A percentile compares a stretch with the other conserved stretches of the same genome.
phyloP scores from a whole-genome alignment of 2,888 invertebrate species.

The Rotaria macrura region DNA sequence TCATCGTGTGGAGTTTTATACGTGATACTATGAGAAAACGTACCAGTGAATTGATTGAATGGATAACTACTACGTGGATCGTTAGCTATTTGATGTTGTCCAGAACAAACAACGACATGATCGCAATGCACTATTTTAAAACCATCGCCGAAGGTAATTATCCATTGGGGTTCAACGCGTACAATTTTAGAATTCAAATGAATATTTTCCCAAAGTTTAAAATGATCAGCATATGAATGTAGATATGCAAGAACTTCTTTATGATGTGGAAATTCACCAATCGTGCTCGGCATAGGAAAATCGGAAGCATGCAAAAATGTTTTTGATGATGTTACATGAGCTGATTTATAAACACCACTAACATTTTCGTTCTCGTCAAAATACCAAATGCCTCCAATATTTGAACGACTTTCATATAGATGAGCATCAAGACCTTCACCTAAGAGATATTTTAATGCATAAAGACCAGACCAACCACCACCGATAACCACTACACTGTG shows the following conservation, averaged over 20 bases:
- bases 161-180: neutral
- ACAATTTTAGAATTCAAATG: neutral
- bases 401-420: neutral
- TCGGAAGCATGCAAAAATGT: slow-evolving; percentile 11
- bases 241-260: neutral
- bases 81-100: neutral
- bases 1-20: neutral
- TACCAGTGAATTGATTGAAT: slow-evolving; percentile 10
- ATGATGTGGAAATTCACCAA: neutral
- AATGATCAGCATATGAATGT: slow-evolving; percentile 3
- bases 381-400: neutral
- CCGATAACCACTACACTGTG: neutral
- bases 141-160: neutral
- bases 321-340: slow-evolving; percentile 10
- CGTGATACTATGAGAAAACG: slow-evolving; percentile 2
- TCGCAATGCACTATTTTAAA: neutral
- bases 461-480: slow-evolving; percentile 13
- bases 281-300: neutral
- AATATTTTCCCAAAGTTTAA: neutral
- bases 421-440: neutral
- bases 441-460: neutral
- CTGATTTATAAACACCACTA: neutral
- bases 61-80: neutral
- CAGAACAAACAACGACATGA: neutral
- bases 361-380: neutral